Base-by-base conservation (phyloP, 2,888 invertebrate species). In the Drosophila merina region DNA sequence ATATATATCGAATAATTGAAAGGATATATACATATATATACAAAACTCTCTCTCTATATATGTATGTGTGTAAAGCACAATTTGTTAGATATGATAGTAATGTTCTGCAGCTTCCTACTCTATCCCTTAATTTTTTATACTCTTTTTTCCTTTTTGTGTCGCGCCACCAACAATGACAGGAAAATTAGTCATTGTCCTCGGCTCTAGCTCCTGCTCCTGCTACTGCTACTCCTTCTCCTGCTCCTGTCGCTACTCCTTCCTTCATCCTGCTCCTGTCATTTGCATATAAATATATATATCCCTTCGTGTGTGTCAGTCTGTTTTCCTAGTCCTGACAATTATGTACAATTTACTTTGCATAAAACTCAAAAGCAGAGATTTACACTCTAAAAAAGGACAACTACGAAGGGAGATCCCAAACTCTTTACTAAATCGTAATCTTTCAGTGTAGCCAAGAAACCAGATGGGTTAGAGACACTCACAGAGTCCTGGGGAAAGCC, bases 281-380 rank as follows among this genome's bases (percentile, higher is more conserved):
- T 62, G 71, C 58, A 70, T 74, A 71, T 57, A 42, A 25, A 30
- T 28, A 9, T 8, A 40, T 38, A 42, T 47, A 30, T 20, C 28
- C 25, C 3, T 4, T 25, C 26, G 42, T 48, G 44, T 44, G 42
- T 45, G 28, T 63, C 40, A 51, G 56, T 48, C 47, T 38, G 44
- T 55, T 38, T 52, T 59, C 62, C 64, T 57, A 60, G 69, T 79
- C 67, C 85, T 72, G 74, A 84, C 85, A 82, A 82, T 82, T 86
- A 82, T 84, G 85, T 84, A 86, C 76, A 82, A 82, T 84, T 82
- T 78, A 82, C 85, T 82, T 82, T 84, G 87, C 82, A 82, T 82
- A 82, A 86, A 82, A 78, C 82, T 87, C 72, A 48, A 85, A 67
- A 70, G 72, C 73, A 51, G 66, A 66, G 57, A 28, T 66, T 63